A percentile compares a stretch with the other conserved stretches of the same genome.
Evolutionary conservation across 2,797 vertebrate genomes (phyloP).

Genomic region (Nannoperca obscura): DNA sequence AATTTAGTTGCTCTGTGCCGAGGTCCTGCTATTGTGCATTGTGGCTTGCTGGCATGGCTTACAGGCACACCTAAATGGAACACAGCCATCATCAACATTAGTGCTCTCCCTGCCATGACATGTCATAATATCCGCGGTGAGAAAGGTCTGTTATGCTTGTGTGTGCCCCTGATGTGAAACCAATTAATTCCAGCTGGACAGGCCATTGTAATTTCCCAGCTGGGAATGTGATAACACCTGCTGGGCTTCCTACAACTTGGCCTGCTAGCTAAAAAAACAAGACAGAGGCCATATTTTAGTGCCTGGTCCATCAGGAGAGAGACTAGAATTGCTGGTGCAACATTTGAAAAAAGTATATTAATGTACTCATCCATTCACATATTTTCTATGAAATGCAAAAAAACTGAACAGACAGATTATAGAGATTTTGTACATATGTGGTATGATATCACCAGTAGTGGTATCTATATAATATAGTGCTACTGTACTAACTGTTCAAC

Average conservation of each 20-base stretch:
- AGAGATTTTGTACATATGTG: background rate
- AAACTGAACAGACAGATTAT: background rate
- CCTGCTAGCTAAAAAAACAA: conserved; percentile 24
- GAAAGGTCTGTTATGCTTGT: conserved; percentile 21
- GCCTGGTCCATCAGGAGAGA: conserved; percentile 36
- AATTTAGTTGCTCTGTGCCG: background rate
- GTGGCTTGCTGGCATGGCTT: conserved; percentile 10
- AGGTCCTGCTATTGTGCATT: background rate
- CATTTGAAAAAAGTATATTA: background rate
- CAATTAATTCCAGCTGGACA: conserved; percentile 62
- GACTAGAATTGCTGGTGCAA: background rate
- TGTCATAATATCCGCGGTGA: conserved; percentile 34
- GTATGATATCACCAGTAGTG: background rate
- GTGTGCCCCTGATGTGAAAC: conserved; percentile 53
- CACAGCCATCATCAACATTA: conserved; percentile 17
- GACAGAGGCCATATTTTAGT: conserved; percentile 29
- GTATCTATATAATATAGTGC: background rate
- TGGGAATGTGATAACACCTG: conserved; percentile 63
- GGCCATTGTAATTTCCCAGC: conserved; percentile 70
- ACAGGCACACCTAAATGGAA: conserved; percentile 31
- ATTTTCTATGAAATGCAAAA: background rate
- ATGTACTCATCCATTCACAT: background rate
- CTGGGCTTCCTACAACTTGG: conserved; percentile 43
- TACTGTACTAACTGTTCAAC: background rate
- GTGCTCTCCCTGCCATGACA: conserved; percentile 13